These are phyloP conservation scores for Rhopalosiphum maidis DNA, from an alignment of 1,140 invertebrate genomes.

Conservation along the genomic window DNA sequence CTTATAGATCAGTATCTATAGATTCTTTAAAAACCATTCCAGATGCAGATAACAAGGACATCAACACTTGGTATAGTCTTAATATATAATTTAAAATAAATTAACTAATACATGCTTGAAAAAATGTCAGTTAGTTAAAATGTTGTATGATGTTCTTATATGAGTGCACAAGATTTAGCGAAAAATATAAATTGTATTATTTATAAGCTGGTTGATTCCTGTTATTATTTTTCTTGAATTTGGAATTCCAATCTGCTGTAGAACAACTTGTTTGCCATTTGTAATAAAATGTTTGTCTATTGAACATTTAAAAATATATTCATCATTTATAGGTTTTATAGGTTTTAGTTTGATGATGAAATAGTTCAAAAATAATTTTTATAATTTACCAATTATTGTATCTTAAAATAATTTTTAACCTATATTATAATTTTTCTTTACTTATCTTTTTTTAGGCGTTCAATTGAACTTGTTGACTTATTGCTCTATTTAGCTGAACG, in stretches of 20 bases:
- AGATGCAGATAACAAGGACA: slow-evolving; percentile 90
- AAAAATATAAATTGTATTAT: too few species aligned
- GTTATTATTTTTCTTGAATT: too few species aligned
- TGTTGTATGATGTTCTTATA: background rate
- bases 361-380: background rate
- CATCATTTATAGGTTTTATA: too few species aligned
- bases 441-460: slow-evolving; percentile 67
- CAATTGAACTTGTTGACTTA: slow-evolving; percentile 87
- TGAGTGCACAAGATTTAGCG: background rate
- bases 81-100: background rate
- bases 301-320: too few species aligned
- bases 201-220: too few species aligned
- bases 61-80: slow-evolving; percentile 76
- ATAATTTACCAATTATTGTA: background rate
- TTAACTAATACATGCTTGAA: background rate
- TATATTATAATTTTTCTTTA: slow-evolving; percentile 29
- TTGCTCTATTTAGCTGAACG: slow-evolving; percentile 86
- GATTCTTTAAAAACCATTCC: slow-evolving; percentile 88
- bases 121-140: background rate
- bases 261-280: too few species aligned
- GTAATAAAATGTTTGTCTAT: too few species aligned
- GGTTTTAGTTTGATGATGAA: too few species aligned
- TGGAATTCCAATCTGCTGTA: too few species aligned
- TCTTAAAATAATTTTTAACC: background rate
- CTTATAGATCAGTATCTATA: slow-evolving; percentile 81